These are phyloP conservation scores for Rafetus swinhoei DNA, from an alignment of 2,113 vertebrate genomes.

Conservation along the genomic window DNA sequence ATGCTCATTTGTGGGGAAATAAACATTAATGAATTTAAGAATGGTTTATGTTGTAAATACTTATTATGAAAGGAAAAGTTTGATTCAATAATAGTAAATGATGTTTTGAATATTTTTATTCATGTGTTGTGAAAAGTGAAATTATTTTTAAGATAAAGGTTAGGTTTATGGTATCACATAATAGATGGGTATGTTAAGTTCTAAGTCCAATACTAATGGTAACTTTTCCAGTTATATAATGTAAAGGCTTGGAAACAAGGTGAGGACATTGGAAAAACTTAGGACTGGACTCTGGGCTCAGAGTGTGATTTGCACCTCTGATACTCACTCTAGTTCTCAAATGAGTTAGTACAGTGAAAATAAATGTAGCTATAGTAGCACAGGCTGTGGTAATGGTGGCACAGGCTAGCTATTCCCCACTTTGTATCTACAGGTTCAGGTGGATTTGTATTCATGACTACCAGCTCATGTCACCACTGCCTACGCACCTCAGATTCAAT, in stretches of 20 bases:
- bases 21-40: too few species aligned
- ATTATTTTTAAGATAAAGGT: neutral
- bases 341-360: too few species aligned
- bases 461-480: too few species aligned
- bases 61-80: neutral
- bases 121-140: fast-evolving
- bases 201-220: neutral
- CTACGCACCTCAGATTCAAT: neutral
- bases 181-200: neutral
- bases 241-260: fast-evolving
- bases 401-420: too few species aligned
- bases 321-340: too few species aligned
- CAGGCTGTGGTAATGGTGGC: too few species aligned
- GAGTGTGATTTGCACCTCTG: too few species aligned
- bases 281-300: too few species aligned
- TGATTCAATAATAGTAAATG: neutral
- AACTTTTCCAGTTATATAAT: neutral
- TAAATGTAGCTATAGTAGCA: too few species aligned
- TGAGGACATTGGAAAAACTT: neutral
- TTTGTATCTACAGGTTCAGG: too few species aligned
- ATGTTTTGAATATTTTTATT: neutral
- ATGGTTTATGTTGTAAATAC: neutral
- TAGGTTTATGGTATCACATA: too few species aligned
- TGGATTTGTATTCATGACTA: too few species aligned
- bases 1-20: neutral